Percentiles rank a stretch among this genome's conserved stretches.
These are phyloP conservation scores for Petrophora chlorosata DNA, from an alignment of 2,888 invertebrate species.

Conservation along the genomic window DNA sequence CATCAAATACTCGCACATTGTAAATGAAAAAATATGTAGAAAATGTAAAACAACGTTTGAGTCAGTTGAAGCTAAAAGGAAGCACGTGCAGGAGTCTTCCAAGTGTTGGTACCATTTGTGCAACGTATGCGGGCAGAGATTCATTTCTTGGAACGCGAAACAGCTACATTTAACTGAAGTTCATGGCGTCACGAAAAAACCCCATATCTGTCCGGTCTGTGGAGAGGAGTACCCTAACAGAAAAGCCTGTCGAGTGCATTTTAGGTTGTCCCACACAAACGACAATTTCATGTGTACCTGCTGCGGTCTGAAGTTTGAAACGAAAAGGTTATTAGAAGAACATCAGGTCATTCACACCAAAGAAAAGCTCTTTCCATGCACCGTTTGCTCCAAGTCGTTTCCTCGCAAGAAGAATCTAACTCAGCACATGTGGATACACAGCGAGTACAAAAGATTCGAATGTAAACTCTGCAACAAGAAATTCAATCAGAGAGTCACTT, in stretches of 20 bases:
- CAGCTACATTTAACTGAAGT: slow-evolving; percentile 58
- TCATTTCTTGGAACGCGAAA: slow-evolving; percentile 62
- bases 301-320: slow-evolving; percentile 67
- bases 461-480: slow-evolving; percentile 70
- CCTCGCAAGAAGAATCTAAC: slow-evolving; percentile 68
- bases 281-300: slow-evolving; percentile 66
- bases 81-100: slow-evolving; percentile 55
- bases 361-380: slow-evolving; percentile 77
- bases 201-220: slow-evolving; percentile 64
- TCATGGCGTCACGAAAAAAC: slow-evolving; percentile 58
- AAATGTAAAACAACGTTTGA: slow-evolving; percentile 66
- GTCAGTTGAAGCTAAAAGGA: slow-evolving; percentile 56
- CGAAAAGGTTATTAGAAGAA: slow-evolving; percentile 62
- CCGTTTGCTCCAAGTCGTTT: slow-evolving; percentile 73
- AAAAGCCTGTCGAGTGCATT: slow-evolving; percentile 53
- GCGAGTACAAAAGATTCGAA: slow-evolving; percentile 67
- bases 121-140: slow-evolving; percentile 63
- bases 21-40: slow-evolving; percentile 60
- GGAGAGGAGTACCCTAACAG: slow-evolving; percentile 56
- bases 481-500: slow-evolving; percentile 74
- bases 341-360: slow-evolving; percentile 81
- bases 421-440: slow-evolving; percentile 77
- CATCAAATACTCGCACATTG: slow-evolving; percentile 58
- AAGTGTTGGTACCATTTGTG: slow-evolving; percentile 70
- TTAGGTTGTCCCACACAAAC: slow-evolving; percentile 61